Evolutionary conservation across 2,113 vertebrate species (phyloP), one percentile per base, ranked within the genome.

Genomic region (Perca schrenkii): DNA sequence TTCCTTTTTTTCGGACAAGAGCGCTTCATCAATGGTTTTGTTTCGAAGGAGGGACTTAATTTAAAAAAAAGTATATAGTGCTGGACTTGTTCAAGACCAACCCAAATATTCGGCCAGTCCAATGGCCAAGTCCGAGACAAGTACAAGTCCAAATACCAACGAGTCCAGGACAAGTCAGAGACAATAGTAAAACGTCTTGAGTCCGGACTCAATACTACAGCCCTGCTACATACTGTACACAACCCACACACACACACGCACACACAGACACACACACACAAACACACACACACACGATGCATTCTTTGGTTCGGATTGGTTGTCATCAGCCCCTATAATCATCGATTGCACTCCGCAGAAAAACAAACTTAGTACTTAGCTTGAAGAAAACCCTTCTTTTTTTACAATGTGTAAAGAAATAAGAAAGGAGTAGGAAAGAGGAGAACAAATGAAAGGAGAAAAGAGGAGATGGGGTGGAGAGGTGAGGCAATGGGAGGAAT

Each of bases 401-500:
- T 70, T 62, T 43, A 21, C 43, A 54, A 46, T 3, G 21, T 75
- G 46, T 8, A 57, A 67, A 40, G 12, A 61, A 71, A 79, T 65
- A n/a, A 62, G 13, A 50, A 25, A 52, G 76, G n/a, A 74, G 65
- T 13, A 54, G 73, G 21, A 67, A 53, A 76, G 58, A 66, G 65
- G 60, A 64, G 56, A 53, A 79, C 65, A 80, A 84, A 86, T 78
- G 72, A 66, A 83, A 86, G 57, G 67, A 79, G 77, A 87, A 79
- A 81, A 80, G 69, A 69, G 43, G 74, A 64, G 50, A 63, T 68
- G 64, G 79, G 83, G 75, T 61, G 82, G 76, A 84, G 89, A 90
- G 80, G 83, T 80, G 85, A 91, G 85, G 71, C 79, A 70, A 87
- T 53, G 82, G 82, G 70, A 84, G 85, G 84, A 87, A 88, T 93